Evolutionary conservation across 2,797 vertebrate species (phyloP).

Genomic region (Tangara arthus): DNA sequence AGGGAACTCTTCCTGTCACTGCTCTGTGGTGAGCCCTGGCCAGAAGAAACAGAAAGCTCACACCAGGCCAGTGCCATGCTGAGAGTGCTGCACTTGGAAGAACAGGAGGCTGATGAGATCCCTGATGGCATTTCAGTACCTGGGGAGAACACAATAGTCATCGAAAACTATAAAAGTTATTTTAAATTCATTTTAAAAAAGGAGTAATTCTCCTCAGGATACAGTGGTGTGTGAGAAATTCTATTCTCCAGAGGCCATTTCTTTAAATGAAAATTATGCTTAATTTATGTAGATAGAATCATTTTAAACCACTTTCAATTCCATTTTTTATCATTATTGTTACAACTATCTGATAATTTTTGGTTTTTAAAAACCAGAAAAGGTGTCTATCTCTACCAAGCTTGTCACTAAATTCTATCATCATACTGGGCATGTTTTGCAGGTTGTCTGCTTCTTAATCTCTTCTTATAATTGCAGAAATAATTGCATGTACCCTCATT

Average conservation of each 20-base stretch:
- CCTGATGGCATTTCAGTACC: not conserved
- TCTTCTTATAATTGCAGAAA: not conserved
- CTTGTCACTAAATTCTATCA: not conserved
- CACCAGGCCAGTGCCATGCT: not conserved
- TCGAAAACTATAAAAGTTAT: not conserved
- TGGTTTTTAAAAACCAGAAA: not conserved
- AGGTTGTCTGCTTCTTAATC: not conserved
- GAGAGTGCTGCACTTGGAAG: not conserved
- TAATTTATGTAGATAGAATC: not conserved
- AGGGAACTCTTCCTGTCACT: not conserved
- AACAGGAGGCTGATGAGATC: not conserved
- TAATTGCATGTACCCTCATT: not conserved
- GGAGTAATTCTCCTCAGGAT: not conserved
- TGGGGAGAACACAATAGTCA: not conserved
- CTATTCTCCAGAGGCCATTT: not conserved
- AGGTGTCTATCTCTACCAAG: not conserved
- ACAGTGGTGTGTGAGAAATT: rapidly evolving
- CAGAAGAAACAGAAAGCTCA: not conserved
- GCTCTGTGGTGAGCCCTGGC: not conserved
- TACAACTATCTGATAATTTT: not conserved
- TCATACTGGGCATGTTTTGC: not conserved
- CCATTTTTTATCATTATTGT: not conserved
- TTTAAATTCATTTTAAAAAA: not conserved
- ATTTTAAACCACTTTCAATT: not conserved
- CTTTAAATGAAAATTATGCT: not conserved